These are phyloP conservation scores for Gymnogyps californianus DNA, from an alignment of 2,113 vertebrate species.

Conservation along the genomic window DNA sequence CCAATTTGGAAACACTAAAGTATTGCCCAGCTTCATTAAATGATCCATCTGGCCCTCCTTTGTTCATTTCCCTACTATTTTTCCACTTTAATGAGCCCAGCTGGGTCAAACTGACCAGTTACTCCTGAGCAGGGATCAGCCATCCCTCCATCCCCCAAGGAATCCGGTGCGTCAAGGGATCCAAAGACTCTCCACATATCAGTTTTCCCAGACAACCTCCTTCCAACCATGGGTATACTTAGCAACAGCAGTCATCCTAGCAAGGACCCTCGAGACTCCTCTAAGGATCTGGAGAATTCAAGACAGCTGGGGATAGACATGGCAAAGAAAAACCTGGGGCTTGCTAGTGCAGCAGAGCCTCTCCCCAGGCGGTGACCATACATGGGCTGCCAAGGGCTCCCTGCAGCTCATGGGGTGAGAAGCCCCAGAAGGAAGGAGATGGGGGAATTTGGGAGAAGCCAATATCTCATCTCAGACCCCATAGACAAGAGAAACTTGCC, in stretches of 20 bases:
- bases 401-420: neutral
- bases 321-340: neutral
- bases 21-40: neutral
- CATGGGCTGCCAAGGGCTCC: conserved; percentile 19
- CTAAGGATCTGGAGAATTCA: conserved; percentile 57
- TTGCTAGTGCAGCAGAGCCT: neutral
- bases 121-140: neutral
- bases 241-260: conserved; percentile 48
- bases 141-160: neutral
- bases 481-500: neutral
- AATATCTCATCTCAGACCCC: neutral
- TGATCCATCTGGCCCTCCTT: neutral
- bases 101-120: neutral
- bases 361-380: conserved; percentile 26
- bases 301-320: conserved; percentile 50
- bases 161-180: neutral
- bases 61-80: neutral
- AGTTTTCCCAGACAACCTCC: conserved; percentile 39
- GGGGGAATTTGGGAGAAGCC: neutral
- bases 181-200: conserved; percentile 27
- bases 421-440: neutral
- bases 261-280: conserved; percentile 10
- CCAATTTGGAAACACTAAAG: neutral
- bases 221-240: conserved; percentile 42
- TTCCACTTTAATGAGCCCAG: conserved; percentile 1